Evolutionary conservation across 2,888 invertebrate species (phyloP).

Genomic region (Pristionchus entomophagus): DNA sequence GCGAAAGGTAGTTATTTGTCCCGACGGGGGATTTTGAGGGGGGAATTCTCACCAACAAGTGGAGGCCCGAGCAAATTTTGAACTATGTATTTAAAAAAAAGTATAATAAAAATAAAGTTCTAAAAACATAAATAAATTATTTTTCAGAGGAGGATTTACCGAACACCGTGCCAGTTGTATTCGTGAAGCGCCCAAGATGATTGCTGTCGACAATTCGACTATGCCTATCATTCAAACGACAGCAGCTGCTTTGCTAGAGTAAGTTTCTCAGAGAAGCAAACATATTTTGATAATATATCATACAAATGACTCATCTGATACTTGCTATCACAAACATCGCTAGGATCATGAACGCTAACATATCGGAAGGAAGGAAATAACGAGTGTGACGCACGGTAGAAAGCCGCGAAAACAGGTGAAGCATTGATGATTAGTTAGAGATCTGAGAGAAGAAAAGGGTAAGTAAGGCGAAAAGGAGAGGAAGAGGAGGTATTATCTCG

Average conservation of each 20-base stretch:
- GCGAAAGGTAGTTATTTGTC: too few relatives aligned
- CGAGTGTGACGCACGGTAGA: not conserved
- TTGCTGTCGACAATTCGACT: not conserved
- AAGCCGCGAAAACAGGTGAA: not conserved
- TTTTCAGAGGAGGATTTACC: slow-evolving; percentile 20
- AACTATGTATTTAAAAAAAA: too few relatives aligned
- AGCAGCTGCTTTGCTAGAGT: not conserved
- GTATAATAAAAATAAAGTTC: too few relatives aligned
- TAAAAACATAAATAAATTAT: too few relatives aligned
- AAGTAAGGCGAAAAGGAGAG: not conserved
- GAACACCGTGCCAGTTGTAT: not conserved
- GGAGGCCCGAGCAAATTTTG: too few relatives aligned
- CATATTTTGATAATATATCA: too few relatives aligned
- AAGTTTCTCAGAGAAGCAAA: too few relatives aligned
- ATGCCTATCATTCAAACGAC: not conserved
- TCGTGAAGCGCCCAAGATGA: not conserved
- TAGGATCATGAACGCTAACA: not conserved
- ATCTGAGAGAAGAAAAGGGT: not conserved
- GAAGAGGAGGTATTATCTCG: too few relatives aligned
- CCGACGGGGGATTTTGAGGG: too few relatives aligned
- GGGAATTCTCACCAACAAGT: too few relatives aligned
- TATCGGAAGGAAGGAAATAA: not conserved
- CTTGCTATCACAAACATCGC: not conserved
- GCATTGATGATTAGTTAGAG: not conserved
- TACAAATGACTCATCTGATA: too few relatives aligned